Base-by-base conservation (phyloP, 2,113 vertebrate genomes). In the Fregetta grallaria region DNA sequence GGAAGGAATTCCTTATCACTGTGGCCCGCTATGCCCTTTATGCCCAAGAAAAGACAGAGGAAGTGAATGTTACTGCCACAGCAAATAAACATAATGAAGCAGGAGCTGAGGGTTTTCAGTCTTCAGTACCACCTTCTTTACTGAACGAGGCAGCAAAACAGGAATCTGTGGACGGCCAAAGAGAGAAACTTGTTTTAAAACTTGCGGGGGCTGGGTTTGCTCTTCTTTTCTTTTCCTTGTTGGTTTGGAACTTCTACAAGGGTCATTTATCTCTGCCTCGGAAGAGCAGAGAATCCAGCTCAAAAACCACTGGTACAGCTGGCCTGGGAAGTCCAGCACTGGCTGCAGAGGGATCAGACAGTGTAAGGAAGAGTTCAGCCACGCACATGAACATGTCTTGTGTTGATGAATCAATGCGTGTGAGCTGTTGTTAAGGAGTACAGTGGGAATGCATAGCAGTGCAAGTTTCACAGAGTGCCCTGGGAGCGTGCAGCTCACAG, bases 171-270 rank as follows among this genome's bases (percentile, higher is more conserved):
- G 86, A 58, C 84, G 90, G 78, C 9, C 86, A 73, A 6, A 52
- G 83, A 20, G 95, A 81, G 58, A 29, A 92, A 18, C 75, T 97
- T 8, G 29, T 62, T 38, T 87, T 98, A 47, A 89, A 98, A 91
- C 88, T 98, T 91, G 58, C 89, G 2, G 95, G 96, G 11, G 92
- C 75, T 23, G 52, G 96, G 32, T 96, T 98, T 65, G 94, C 87
- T 3, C 25, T 98, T 61, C 40, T 78, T 42, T 85, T 98, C 76
- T 81, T 94, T 17, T 92, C 6, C 32, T 70, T 97, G 42, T 72
- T 98, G 17, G 13, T 59, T 40, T 99, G 98, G 98, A 99, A 98
- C 86, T 62, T 98, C 81, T 97, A 82, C 94, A 98, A 96, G 71
- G 98, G 98, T 10, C 96, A 98, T 85, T 36, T 98, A 6, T 8